Base-by-base conservation (phyloP, 2,888 invertebrate species). In the Meta bourneti region DNA sequence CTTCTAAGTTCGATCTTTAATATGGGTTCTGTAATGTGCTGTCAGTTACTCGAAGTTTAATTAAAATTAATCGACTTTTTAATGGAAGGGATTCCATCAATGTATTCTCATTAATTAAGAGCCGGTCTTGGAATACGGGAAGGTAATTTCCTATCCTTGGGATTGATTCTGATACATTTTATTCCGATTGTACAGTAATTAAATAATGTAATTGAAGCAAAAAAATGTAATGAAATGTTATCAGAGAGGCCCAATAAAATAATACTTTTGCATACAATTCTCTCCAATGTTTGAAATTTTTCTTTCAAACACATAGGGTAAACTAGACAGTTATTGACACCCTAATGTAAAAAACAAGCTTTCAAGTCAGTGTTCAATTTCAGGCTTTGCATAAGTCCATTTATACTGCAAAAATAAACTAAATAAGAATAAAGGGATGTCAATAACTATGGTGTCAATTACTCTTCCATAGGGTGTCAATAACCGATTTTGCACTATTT, bases 41-140 rank as follows among this genome's bases (percentile, higher is more conserved):
- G 79, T 61, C 79, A 20, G 54, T 54, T 61, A 0, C 78, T 61
- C 19, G 78, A 11, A 51, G 34, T 79, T 79, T 79, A 79, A 79
- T 79, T 79, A 79, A 79, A 61, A 79, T 79, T 69, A 69, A 79
- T 79, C 48, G 61, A 61, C 69, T 79, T 79, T 69, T 61, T 79
- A 79, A 79, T 79, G 61, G 34, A 52, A 34, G 79, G 61, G 54
- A 79, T 79, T 79, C 61, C 79, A 79, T 54, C 16, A 79, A 34
- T 79, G 61, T 19, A 11, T 61, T 61, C 61, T 16, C 79, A 79
- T 79, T 79, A 79, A 79, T 79, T 79, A 61, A 52, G 54, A 79
- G 20, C 9, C 19, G 20, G 54, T 54, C 20, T 54, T 20, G 54
- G 34, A 61, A 61, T 79, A 1, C 16, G 20, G 61, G 61, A 61